These are phyloP conservation scores for Anabacerthia variegaticeps DNA, from an alignment of 2,797 vertebrate genomes.

Conservation along the genomic window DNA sequence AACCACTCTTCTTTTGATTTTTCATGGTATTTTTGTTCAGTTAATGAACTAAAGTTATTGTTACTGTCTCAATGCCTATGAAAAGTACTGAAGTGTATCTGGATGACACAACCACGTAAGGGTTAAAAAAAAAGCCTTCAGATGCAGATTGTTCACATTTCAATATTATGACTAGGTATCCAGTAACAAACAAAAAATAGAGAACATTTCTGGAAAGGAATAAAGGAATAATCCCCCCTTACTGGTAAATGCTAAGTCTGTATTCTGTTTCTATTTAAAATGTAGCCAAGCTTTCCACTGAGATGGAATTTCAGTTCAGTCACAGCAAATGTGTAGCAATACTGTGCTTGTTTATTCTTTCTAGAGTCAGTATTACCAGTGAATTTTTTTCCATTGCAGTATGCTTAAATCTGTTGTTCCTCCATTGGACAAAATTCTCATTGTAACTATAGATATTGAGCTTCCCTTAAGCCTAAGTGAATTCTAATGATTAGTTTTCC, in stretches of 20 bases:
- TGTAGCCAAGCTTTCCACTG: not conserved
- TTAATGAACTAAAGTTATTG: not conserved
- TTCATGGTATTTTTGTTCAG: not conserved
- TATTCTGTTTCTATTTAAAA: constrained; percentile 14
- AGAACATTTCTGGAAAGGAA: too few species aligned
- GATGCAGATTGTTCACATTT: not conserved
- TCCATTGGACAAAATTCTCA: not conserved
- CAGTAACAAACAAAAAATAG: not conserved
- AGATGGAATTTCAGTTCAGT: not conserved
- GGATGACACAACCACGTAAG: not conserved
- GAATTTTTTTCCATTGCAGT: not conserved
- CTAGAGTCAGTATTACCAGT: not conserved
- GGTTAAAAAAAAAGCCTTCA: not conserved
- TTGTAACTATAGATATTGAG: not conserved
- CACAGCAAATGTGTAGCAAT: not conserved
- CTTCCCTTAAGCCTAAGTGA: not conserved
- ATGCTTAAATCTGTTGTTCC: not conserved
- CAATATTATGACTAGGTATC: not conserved
- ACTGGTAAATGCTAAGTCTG: not conserved
- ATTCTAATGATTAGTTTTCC: not conserved
- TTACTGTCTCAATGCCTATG: not conserved
- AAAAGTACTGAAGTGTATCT: not conserved
- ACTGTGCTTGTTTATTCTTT: not conserved
- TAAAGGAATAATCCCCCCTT: not conserved
- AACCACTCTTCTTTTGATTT: not conserved